Evolutionary conservation across 2,888 invertebrate genomes (phyloP), one percentile per base, ranked within the genome.

Genomic region (Drosophila kambysellisi): DNA sequence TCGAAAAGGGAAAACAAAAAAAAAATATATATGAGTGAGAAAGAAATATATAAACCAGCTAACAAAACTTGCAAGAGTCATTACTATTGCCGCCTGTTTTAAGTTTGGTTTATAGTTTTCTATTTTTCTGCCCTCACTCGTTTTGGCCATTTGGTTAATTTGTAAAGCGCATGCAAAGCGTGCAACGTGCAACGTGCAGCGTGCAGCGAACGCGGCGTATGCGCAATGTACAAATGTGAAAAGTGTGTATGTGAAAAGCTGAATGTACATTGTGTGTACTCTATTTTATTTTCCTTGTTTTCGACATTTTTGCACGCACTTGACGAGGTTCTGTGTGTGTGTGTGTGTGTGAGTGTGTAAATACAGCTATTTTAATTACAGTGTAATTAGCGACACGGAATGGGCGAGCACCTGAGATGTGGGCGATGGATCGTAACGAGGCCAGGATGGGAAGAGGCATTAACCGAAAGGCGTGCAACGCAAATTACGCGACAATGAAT

Each of bases 291-390:
- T 74, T 41, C 17, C 9, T 43, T 8, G 35, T 69, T 74, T 79
- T 73, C 60, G n/a, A 62, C 85, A 85, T 86, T 88, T 88, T 82
- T 86, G 81, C 85, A 86, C 85, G 85, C 85, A 88, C 88, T 87
- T 71, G 37, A 37, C 33, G 33, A 8, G 37, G 30, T 17, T 33
- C 39, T 50, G 33, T 29, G n/a, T 35, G 58, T 48, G 39, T 43
- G 68, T 41, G 41, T 30, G 60, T 66, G 75, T 74, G 62, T 66
- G 70, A 54, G 82, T 76, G 70, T 71, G 84, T 75, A 87, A 89
- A 89, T 87, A 89, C 76, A 77, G 84, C 71, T 73, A 90, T 90
- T 91, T 90, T 90, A 90, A 90, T 91, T 91, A 91, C 91, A 77
- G 79, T 87, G 88, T 89, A 90, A 91, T 90, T 91, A 89, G 84